Evolutionary conservation across 2,888 invertebrate species (phyloP).

Genomic region (Cyclophora albipunctata): DNA sequence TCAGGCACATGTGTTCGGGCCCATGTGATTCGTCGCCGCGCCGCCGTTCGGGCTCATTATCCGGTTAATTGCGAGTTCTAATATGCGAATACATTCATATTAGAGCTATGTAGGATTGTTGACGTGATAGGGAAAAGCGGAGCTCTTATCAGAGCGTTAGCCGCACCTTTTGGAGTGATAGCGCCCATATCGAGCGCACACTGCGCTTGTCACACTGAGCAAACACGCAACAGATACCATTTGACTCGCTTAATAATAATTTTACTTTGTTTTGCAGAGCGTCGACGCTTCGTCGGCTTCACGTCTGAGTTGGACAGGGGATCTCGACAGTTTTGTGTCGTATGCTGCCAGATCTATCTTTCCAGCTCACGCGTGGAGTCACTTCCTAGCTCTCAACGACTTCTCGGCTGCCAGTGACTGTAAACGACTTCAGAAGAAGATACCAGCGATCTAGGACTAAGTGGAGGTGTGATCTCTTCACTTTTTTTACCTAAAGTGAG

Average conservation of each 20-base stretch:
- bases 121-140: constrained; percentile 66
- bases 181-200: constrained; percentile 52
- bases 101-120: constrained; percentile 47
- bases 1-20: constrained; percentile 54
- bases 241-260: constrained; percentile 29
- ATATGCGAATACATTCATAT: constrained; percentile 41
- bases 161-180: constrained; percentile 71
- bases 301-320: constrained; percentile 75
- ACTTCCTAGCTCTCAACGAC: constrained; percentile 11
- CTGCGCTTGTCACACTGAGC: constrained; percentile 52
- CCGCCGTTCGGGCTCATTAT: constrained; percentile 27
- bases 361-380: constrained; percentile 73
- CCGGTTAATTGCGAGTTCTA: constrained; percentile 34
- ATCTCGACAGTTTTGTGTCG: constrained; percentile 68
- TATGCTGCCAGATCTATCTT: constrained; percentile 76
- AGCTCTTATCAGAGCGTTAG: constrained; percentile 68
- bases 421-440: not conserved
- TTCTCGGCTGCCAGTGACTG: not conserved
- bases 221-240: constrained; percentile 31
- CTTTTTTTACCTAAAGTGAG: constrained; percentile 75
- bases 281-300: constrained; percentile 34
- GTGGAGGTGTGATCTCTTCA: constrained; percentile 78
- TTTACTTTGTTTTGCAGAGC: constrained; percentile 41
- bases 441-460: constrained; percentile 59
- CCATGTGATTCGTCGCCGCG: constrained; percentile 30